Base-by-base conservation (phyloP, 2,113 vertebrate genomes). In the Actenoides hombroni region DNA sequence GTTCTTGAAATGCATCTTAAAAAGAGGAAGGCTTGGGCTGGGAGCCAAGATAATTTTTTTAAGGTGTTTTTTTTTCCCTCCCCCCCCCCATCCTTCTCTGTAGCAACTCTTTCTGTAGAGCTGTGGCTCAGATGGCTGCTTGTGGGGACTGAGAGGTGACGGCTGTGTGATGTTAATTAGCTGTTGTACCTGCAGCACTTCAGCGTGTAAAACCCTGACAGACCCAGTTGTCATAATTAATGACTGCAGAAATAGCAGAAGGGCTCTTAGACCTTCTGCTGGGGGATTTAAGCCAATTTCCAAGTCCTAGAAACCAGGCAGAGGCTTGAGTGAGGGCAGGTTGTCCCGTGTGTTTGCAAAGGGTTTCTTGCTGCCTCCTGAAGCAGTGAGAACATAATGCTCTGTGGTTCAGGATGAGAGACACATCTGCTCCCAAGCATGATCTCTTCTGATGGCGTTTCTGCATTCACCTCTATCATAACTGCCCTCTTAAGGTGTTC, bases 1-100 rank as follows among this genome's bases (percentile, higher is more conserved):
- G 39, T 80, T 83, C 85, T 95, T 77, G 37, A 97, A 94, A 90
- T 63, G 77, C 76, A 54, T 82, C 91, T 89, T 60, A 81, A 81
- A 85, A 83, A 77, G 65, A 82, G 82, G 83, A 73, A 56, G 26
- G 14, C 21, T 94, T 75, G 57, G 80, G 61, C 88, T 94, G 83
- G 33, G 35, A 95, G 69, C 84, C 69, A 83, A 61, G 16, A 24
- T 16, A 5, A 60, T 64, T 74, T 69, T 5, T 5, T 39, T 54
- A n/a, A 40, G 40, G 12, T 39, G 20, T n/a, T 16, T n/a, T 29
- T 19, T n/a, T 40, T 24, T 54, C 78, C 28, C 5, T 16, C 17
- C 10, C 5, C 25, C 11, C 25, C 13, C 13, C 6, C 2, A 73
- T 33, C 35, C 23, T 59, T 73, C 21, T 82, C 51, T 68, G 31